Conservation (phyloP, 2,888 invertebrate genomes). For the Acronicta aceris region DNA sequence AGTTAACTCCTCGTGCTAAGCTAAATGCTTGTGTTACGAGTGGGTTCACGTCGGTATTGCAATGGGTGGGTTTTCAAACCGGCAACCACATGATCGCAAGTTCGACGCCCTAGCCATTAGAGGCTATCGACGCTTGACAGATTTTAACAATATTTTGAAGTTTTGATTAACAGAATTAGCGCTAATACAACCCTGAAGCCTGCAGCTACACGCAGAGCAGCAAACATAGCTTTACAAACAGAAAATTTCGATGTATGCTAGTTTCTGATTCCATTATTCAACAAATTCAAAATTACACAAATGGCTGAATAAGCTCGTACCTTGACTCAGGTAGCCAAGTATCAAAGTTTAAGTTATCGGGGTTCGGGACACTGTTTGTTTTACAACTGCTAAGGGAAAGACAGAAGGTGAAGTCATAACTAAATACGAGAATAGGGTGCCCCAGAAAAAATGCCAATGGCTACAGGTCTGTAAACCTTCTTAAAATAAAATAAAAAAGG, state of each 20-base stretch:
- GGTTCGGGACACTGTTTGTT: constrained; percentile 38
- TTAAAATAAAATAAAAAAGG: no score
- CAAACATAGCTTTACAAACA: not conserved
- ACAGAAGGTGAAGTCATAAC: constrained; percentile 11
- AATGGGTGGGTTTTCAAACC: no score
- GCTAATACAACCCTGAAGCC: not conserved
- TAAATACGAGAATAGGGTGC: not conserved
- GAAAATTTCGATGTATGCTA: constrained; percentile 8
- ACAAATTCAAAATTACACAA: constrained; percentile 9
- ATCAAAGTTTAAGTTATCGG: constrained; percentile 41
- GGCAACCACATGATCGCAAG: no score
- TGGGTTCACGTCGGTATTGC: no score
- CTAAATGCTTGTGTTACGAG: no score
- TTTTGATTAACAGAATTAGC: no score
- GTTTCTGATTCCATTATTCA: constrained; percentile 27
- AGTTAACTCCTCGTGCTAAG: no score
- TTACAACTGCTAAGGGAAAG: not conserved
- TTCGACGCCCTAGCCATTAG: no score
- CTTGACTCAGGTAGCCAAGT: constrained; percentile 29
- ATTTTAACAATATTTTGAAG: no score
- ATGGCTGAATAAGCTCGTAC: constrained; percentile 32
- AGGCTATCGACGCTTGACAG: no score
- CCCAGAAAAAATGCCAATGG: no score
- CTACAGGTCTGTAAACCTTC: no score
- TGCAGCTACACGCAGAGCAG: not conserved